Evolutionary conservation across 1,140 invertebrate species (phyloP), one percentile per base, ranked within the genome.

Genomic region (Drosophila melanogaster): DNA sequence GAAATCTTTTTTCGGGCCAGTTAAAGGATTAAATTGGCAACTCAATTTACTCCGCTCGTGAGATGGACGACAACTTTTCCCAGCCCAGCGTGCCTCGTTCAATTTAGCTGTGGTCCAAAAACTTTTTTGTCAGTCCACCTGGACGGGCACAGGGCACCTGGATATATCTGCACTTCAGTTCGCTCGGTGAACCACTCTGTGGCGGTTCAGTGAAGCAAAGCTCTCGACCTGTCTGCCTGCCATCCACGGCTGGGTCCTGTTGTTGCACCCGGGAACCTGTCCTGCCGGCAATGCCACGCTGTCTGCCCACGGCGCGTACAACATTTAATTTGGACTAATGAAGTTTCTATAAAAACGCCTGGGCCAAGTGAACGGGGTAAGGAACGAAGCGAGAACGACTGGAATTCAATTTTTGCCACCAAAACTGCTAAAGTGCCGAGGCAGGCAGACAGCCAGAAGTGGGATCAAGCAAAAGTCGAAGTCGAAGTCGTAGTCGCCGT

Each of bases 251-350:
- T 50, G 22, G 10, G 10, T 26, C 7, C 15, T 12, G 50, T 53
- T 65, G 38, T 24, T 40, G 38, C 56, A 49, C 30, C 15, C 22
- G 30, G 11, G 38, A 30, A 44, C 51, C 14, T 4, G 37, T 38
- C 12, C 37, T 38, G 37, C 2, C 33, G 56, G 35, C 73, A 66
- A 66, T 84, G 81, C 78, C 69, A 87, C 78, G 83, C 83, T 86
- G 79, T 86, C 84, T 86, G 79, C 81, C 73, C 62, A 47, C 60
- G 64, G 67, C 60, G 81, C 81, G 74, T 56, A 81, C 73, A 81
- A 75, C 83, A 83, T 87, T 86, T 87, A 87, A 86, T 87, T 87
- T 83, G 65, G 53, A 76, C 75, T 86, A 86, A 86, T 86, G 79
- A 86, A 87, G 83, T 86, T 86, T 87, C 84, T 49, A 86, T 74